Percentiles rank a stretch among this genome's conserved stretches.
These are phyloP conservation scores for Erebia palarica DNA, from an alignment of 2,888 invertebrate genomes.

Conservation along the genomic window DNA sequence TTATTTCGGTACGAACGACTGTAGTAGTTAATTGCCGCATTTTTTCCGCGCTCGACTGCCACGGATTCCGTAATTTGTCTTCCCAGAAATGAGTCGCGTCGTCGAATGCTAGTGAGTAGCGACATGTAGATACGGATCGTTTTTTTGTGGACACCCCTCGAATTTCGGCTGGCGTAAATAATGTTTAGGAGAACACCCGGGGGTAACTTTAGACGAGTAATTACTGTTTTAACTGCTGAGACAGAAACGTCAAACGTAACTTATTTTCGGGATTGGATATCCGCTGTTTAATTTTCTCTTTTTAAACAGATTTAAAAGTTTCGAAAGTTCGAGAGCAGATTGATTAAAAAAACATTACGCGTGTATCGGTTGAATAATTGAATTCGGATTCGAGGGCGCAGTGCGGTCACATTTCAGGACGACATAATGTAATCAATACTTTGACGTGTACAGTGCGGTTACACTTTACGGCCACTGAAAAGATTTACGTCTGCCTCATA, in stretches of 20 bases:
- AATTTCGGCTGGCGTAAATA: slow-evolving; percentile 77
- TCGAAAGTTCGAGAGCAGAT: slow-evolving; percentile 31
- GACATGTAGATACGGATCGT: slow-evolving; percentile 72
- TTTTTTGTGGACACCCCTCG: slow-evolving; percentile 68
- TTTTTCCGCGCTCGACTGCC: slow-evolving; percentile 74
- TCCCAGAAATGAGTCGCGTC: slow-evolving; percentile 82
- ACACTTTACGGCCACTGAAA: slow-evolving; percentile 59
- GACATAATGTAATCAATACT: slow-evolving; percentile 67
- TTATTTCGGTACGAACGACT: slow-evolving; percentile 65
- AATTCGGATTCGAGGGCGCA: slow-evolving; percentile 51
- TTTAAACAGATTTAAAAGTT: slow-evolving; percentile 37
- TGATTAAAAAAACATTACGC: slow-evolving; percentile 51
- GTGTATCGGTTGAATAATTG: slow-evolving; percentile 57
- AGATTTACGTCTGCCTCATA: slow-evolving; percentile 63
- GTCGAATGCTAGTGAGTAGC: slow-evolving; percentile 75
- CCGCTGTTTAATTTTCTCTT: slow-evolving; percentile 48
- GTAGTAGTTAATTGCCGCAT: slow-evolving; percentile 76
- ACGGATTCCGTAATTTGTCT: slow-evolving; percentile 80
- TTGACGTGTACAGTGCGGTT: slow-evolving; percentile 64
- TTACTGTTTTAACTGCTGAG: slow-evolving; percentile 78
- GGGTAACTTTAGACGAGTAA: slow-evolving; percentile 80
- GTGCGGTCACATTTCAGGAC: slow-evolving; percentile 55
- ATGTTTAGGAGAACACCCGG: slow-evolving; percentile 75
- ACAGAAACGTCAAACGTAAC: slow-evolving; percentile 76
- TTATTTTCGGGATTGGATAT: slow-evolving; percentile 67